Conservation (phyloP, 2,888 invertebrate genomes). For the Pedicia rivosa region DNA sequence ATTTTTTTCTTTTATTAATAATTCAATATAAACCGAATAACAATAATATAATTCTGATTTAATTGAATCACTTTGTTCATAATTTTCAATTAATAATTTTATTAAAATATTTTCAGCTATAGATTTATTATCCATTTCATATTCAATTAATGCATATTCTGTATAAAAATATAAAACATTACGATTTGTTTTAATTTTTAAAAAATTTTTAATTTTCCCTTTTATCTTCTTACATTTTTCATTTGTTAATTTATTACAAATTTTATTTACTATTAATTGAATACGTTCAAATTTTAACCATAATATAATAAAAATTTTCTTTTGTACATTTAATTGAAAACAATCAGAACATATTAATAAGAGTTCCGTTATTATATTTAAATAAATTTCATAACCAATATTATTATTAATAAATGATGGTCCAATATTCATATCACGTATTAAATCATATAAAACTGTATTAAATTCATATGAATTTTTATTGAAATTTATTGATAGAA, state of each 20-base stretch:
- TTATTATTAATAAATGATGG: constrained; percentile 40
- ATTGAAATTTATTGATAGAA: constrained; percentile 16
- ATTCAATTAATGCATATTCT: constrained; percentile 45
- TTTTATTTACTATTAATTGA: constrained; percentile 32
- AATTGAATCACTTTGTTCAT: too few relatives aligned
- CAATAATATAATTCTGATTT: too few relatives aligned
- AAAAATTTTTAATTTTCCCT: constrained; percentile 35
- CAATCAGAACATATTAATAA: constrained; percentile 36
- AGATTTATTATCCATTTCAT: constrained; percentile 33
- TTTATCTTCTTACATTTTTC: constrained; percentile 25
- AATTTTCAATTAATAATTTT: too few relatives aligned
- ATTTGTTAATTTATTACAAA: constrained; percentile 27
- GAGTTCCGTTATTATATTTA: constrained; percentile 34
- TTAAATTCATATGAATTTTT: constrained; percentile 14
- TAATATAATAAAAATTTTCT: constrained; percentile 38
- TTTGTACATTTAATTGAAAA: constrained; percentile 32
- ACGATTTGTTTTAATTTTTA: constrained; percentile 35
- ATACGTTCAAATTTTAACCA: constrained; percentile 45
- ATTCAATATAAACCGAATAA: too few relatives aligned
- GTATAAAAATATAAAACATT: constrained; percentile 40
- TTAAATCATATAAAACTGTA: constrained; percentile 21
- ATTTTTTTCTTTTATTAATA: too few relatives aligned
- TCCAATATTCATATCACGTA: constrained; percentile 35
- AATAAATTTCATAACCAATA: constrained; percentile 43
- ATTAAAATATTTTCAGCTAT: constrained; percentile 35